Evolutionary conservation across 2,113 vertebrate species (phyloP).

Genomic region (Artemisiospiza belli): DNA sequence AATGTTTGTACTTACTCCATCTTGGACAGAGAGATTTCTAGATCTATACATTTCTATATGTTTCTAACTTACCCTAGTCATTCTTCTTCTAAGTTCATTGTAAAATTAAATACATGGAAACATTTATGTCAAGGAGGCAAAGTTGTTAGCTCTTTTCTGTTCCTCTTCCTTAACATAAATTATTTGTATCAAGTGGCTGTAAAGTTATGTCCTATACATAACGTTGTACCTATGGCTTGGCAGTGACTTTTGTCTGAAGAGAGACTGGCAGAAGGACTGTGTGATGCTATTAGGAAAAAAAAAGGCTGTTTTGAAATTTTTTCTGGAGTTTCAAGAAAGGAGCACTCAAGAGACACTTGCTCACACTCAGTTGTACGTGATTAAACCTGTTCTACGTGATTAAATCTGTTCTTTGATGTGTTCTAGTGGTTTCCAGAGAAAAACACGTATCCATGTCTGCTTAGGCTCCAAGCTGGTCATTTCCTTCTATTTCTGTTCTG

Average conservation of each 20-base stretch:
- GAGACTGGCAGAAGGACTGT: not conserved
- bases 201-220: not conserved
- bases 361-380: not conserved
- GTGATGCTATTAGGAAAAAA: not conserved
- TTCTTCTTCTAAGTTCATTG: not conserved
- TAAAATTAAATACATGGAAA: not conserved
- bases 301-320: not conserved
- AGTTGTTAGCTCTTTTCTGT: not conserved
- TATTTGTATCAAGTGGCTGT: not conserved
- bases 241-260: not conserved
- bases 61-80: not conserved
- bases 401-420: not conserved
- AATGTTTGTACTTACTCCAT: not conserved
- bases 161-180: not conserved
- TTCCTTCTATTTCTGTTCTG: conserved; percentile 36
- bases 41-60: not conserved
- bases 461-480: not conserved
- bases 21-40: not conserved
- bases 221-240: not conserved
- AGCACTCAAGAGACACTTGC: not conserved
- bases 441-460: not conserved
- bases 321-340: not conserved
- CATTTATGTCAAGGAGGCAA: not conserved
- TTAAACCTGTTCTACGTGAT: not conserved
- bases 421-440: not conserved